phyloP scores from a whole-genome alignment of 2,113 vertebrate genomes.

The Scortum barcoo region DNA sequence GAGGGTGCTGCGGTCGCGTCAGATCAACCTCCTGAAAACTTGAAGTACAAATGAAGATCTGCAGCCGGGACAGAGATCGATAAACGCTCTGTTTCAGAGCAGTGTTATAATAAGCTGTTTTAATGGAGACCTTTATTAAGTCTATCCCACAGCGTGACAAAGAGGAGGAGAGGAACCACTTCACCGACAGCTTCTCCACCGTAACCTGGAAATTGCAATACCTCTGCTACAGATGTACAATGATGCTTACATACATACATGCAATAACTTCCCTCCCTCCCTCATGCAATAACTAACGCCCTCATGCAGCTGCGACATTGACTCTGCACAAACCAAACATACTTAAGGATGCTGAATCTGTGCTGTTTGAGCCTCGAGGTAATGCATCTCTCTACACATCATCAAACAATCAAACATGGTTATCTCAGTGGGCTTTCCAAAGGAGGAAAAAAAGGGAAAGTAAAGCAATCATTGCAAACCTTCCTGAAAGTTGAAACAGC shows the following conservation, averaged over 20 bases:
- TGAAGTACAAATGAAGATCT: conserved; percentile 9
- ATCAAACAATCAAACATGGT: no score
- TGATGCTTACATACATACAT: neutral
- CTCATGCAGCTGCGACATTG: neutral
- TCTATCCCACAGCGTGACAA: neutral
- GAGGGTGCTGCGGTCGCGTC: neutral
- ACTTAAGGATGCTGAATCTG: neutral
- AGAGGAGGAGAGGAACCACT: neutral
- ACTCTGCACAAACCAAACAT: neutral
- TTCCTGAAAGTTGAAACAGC: no score
- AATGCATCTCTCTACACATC: neutral
- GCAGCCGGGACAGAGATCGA: conserved; percentile 2
- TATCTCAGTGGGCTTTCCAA: neutral
- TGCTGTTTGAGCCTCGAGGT: neutral
- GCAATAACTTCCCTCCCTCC: neutral
- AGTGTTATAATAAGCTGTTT: neutral
- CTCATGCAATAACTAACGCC: neutral
- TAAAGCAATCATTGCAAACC: no score
- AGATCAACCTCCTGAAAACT: neutral
- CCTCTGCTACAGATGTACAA: neutral
- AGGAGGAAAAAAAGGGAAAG: no score
- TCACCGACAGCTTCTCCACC: neutral
- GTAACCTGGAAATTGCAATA: neutral
- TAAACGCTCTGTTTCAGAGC: neutral
- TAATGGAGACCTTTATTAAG: neutral